These are phyloP conservation scores for Ariopsis seemanni DNA, from an alignment of 2,113 vertebrate species.

Conservation along the genomic window DNA sequence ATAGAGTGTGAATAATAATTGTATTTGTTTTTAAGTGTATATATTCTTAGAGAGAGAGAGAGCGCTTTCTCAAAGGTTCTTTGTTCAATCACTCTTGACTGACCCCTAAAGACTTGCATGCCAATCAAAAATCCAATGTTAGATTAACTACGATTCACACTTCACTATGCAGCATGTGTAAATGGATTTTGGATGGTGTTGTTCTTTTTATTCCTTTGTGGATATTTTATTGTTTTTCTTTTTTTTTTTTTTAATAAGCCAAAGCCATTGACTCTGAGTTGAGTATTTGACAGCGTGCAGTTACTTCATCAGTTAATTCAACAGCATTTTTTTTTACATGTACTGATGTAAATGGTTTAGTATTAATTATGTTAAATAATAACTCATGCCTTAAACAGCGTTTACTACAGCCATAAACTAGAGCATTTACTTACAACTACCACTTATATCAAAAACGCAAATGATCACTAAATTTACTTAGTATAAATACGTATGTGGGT, in stretches of 20 bases:
- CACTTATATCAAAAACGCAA: neutral
- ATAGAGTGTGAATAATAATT: neutral
- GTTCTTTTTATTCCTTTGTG: slow-evolving; percentile 24
- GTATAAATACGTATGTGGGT: no score
- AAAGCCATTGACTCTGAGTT: slow-evolving; percentile 5
- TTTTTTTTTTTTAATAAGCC: neutral
- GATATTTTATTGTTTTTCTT: slow-evolving; percentile 11
- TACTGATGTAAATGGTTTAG: neutral
- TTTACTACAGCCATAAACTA: no score
- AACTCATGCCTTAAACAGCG: neutral
- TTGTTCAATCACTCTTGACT: neutral
- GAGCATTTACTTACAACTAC: neutral
- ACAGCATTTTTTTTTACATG: neutral
- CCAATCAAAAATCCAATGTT: neutral
- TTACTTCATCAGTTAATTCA: neutral
- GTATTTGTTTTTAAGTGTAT: neutral
- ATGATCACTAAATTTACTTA: no score
- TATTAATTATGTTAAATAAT: neutral
- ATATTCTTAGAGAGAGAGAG: neutral
- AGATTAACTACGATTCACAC: neutral
- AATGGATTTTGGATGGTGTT: slow-evolving; percentile 27
- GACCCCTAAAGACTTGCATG: slow-evolving; percentile 1
- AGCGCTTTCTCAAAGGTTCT: neutral
- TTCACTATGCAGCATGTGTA: neutral
- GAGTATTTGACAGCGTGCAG: slow-evolving; percentile 31